Evolutionary conservation across 2,113 vertebrate species (phyloP), one percentile per base, ranked within the genome.

Genomic region (Erythrolamprus reginae): DNA sequence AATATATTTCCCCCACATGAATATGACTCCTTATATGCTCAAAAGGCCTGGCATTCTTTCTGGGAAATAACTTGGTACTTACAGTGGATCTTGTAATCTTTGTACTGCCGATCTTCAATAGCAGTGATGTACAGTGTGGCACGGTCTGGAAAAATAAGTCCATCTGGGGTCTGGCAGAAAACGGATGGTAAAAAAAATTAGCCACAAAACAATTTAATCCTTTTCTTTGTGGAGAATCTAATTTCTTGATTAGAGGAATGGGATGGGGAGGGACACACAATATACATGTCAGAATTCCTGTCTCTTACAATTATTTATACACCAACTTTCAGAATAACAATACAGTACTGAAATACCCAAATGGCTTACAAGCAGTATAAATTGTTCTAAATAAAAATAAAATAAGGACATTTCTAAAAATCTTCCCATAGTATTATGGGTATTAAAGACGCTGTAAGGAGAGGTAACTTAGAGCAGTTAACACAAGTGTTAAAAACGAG

Each of bases 71-170:
- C 12, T 15, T 83, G 10, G 45, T 42, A 96, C 98, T 97, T 95
- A 99, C 98, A 99, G 97, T 99, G 98, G 93, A 99, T 99, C 93
- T 99, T 99, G 94, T 99, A 99, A 95, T 99, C 98, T 96, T 99
- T 99, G 96, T 99, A 98, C 94, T 99, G 98, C 82, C 98, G 90
- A 94, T 99, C 98, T 94, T 99, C 98, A 0, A 99, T 99, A 84
- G 98, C 98, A 0, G 98, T 99, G 93, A 99, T 97, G 0, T 98
- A 99, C 47, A 99, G 97, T 0, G 98, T 98, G 19, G 98, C 98
- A 88, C 98, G 97, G 95, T 99, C 98, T 0, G 98, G 98, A 92
- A 99, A 99, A 89, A 99, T 99, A 65, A 99, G 97, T 3, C 98
- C 98, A 42, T 98, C 98, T 0, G 98, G 98, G 12, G 98, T 98